Base-by-base conservation (phyloP, 2,113 vertebrate genomes). In the Antennarius striatus region DNA sequence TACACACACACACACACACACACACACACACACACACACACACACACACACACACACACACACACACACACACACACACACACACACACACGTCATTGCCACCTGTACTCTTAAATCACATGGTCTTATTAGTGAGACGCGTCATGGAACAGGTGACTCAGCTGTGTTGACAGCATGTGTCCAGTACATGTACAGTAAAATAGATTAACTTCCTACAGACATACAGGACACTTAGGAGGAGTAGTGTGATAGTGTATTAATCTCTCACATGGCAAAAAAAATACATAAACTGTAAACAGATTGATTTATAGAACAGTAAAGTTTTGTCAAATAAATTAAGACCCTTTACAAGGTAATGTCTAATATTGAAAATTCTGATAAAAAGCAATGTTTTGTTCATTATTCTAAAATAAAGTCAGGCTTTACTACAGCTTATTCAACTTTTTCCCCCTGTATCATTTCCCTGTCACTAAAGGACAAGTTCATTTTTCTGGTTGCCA, bases 111-210 rank as follows among this genome's bases (percentile, higher is more conserved):
- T 53, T 32, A 17, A 15, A 1, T 71, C 30, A 71, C 64, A 47
- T 6, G 57, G 36, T 16, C 63, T 68, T 62, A 62, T 66, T 51
- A 39, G 32, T 56, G 77, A 72, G 9, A 1, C 53, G 50, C 17
- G n/a, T 74, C 63, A 73, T 15, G 52, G 66, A 76, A 53, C 63
- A 71, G 77, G 68, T 81, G 74, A 85, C 68, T 51, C 29, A 63
- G 28, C 56, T 49, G 36, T 15, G 42, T 50, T 55, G 17, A 5
- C 16, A 54, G 49, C 55, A 16, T 43, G 9, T 50, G 32, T 58
- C 16, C 39, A 57, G 28, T 10, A 47, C 30, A 56, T 0, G 10
- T 0, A 5, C 32, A 42, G 5, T 36, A 36, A 36, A 36, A 36
- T 36, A 36, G 32, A 36, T 36, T 36, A 5, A 43, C 45, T 16